Conservation (phyloP, 2,797 vertebrate species). For the Chelon auratus region DNA sequence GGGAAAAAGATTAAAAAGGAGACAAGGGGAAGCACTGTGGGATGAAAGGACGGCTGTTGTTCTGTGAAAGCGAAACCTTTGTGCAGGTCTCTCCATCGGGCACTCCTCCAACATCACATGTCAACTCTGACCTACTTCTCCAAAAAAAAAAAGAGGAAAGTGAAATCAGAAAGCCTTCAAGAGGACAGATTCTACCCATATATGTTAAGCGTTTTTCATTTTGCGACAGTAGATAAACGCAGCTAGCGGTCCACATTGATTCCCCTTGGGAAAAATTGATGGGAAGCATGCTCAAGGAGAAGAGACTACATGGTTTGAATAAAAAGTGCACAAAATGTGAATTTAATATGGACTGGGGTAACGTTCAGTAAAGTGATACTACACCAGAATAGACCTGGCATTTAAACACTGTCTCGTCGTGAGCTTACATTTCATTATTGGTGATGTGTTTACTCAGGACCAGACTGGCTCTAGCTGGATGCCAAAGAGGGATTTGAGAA, state of each 20-base stretch:
- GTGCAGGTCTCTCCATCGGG: constrained; percentile 26
- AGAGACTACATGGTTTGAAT: constrained; percentile 1
- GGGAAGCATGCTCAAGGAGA: neutral
- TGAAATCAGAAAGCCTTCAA: constrained; percentile 20
- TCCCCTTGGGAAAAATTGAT: constrained; percentile 23
- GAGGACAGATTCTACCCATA: constrained; percentile 9
- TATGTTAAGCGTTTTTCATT: constrained; percentile 24
- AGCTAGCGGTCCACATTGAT: constrained; percentile 12
- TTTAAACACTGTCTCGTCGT: neutral
- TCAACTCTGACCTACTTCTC: constrained; percentile 59
- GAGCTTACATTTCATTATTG: constrained; percentile 19
- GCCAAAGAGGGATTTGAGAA: constrained; percentile 30
- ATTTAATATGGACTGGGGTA: constrained; percentile 1
- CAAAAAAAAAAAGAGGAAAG: neutral
- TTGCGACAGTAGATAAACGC: constrained; percentile 21
- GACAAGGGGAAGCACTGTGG: constrained; percentile 5
- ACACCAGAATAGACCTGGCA: neutral
- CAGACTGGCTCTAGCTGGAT: constrained; percentile 35
- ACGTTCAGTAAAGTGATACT: constrained; percentile 1
- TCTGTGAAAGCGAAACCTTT: constrained; percentile 36
- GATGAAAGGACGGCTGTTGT: constrained; percentile 34
- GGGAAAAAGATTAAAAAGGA: constrained; percentile 25
- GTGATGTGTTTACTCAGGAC: constrained; percentile 17
- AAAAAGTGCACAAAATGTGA: constrained; percentile 17
- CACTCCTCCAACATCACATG: constrained; percentile 39